phyloP scores from a whole-genome alignment of 2,888 invertebrate species.

The Melanotus villosus region DNA sequence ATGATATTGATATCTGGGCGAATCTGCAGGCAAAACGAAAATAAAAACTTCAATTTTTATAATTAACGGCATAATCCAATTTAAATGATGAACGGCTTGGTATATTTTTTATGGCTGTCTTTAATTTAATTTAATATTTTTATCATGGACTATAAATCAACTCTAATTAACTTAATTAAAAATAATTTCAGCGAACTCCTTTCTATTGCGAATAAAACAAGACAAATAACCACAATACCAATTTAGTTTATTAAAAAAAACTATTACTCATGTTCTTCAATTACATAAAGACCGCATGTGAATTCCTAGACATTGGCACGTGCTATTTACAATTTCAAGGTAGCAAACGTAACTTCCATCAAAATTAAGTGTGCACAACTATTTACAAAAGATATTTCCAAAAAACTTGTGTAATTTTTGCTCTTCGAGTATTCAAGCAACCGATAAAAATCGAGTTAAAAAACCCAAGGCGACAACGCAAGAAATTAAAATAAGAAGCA shows the following conservation, averaged over 20 bases:
- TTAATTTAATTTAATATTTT: constrained; percentile 69
- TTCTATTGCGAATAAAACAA: constrained; percentile 47
- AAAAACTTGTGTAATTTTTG: no score
- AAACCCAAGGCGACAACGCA: no score
- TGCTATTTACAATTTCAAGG: no score
- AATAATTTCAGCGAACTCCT: constrained; percentile 65
- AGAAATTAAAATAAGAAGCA: no score
- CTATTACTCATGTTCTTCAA: constrained; percentile 12
- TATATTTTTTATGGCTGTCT: constrained; percentile 66
- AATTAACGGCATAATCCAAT: constrained; percentile 63
- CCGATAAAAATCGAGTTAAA: no score
- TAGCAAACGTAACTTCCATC: no score
- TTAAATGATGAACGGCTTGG: constrained; percentile 60
- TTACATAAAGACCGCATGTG: neutral
- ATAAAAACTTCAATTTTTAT: constrained; percentile 61
- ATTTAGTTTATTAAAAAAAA: constrained; percentile 62
- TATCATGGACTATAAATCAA: constrained; percentile 58
- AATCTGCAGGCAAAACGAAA: constrained; percentile 53
- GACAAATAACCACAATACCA: constrained; percentile 60
- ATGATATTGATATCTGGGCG: constrained; percentile 58
- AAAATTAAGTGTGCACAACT: no score
- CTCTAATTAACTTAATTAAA: constrained; percentile 63
- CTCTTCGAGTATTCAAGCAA: no score
- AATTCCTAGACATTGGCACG: neutral
- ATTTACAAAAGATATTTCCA: no score